Conservation (phyloP, 2,797 vertebrate genomes). For the Aeoliscus strigatus region DNA sequence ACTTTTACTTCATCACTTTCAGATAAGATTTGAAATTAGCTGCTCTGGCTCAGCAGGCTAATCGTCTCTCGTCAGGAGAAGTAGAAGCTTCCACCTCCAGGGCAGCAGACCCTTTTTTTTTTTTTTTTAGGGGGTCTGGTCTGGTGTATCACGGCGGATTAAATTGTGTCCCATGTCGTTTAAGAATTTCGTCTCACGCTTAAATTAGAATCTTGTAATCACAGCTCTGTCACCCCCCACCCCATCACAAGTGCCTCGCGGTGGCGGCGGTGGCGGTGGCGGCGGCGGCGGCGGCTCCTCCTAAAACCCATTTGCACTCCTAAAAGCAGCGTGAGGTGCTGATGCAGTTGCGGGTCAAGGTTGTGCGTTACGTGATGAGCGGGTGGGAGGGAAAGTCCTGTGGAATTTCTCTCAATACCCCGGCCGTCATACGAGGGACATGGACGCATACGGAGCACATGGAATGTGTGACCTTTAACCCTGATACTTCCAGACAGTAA, state of each 20-base stretch:
- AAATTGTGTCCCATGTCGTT: conserved; percentile 41
- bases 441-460: conserved; percentile 34
- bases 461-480: conserved; percentile 64
- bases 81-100: conserved; percentile 48
- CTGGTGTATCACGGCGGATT: conserved; percentile 45
- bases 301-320: conserved; percentile 40
- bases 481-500: conserved; percentile 64
- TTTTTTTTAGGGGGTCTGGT: conserved; percentile 20
- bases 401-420: conserved; percentile 47
- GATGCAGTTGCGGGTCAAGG: conserved; percentile 24
- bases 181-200: conserved; percentile 37
- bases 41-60: conserved; percentile 39
- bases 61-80: conserved; percentile 54
- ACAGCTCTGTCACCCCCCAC: conserved; percentile 33
- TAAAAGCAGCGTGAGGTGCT: conserved; percentile 28
- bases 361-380: conserved; percentile 42
- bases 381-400: conserved; percentile 15
- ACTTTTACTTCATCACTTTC: conserved; percentile 30
- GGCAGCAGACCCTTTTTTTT: conserved; percentile 29
- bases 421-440: conserved; percentile 32
- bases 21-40: conserved; percentile 53
- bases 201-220: conserved; percentile 57
- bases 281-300: conserved; percentile 16
- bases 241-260: too few species aligned
- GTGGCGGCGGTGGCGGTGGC: background rate